phyloP scores from a whole-genome alignment of 2,888 invertebrate genomes.

The Chironomus tentans region DNA sequence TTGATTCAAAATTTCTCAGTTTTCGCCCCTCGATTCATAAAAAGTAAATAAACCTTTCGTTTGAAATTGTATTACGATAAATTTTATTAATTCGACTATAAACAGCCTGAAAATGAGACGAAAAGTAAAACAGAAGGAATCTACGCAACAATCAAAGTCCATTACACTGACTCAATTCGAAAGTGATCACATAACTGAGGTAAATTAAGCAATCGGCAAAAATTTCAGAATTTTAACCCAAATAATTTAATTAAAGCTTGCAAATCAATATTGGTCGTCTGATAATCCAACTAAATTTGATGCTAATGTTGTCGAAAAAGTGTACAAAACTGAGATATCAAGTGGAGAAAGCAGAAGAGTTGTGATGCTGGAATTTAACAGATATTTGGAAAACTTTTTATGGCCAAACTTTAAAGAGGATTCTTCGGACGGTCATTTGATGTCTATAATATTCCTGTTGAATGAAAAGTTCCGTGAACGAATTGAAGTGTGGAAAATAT shows the following conservation, averaged over 20 bases:
- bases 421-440: slow-evolving; percentile 78
- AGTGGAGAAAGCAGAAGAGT: slow-evolving; percentile 78
- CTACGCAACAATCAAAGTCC: neutral
- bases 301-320: slow-evolving; percentile 73
- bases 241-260: slow-evolving; percentile 59
- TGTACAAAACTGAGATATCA: slow-evolving; percentile 79
- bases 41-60: too few relatives aligned
- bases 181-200: slow-evolving; percentile 80
- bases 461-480: slow-evolving; percentile 98
- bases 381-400: slow-evolving; percentile 91
- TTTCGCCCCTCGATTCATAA: too few relatives aligned
- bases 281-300: slow-evolving; percentile 70
- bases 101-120: neutral
- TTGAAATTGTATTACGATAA: neutral
- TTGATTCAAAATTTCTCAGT: too few relatives aligned
- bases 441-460: slow-evolving; percentile 96
- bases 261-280: slow-evolving; percentile 88
- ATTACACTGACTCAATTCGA: slow-evolving; percentile 81
- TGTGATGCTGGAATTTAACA: slow-evolving; percentile 94
- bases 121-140: slow-evolving; percentile 2
- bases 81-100: neutral
- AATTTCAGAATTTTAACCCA: slow-evolving; percentile 34
- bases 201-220: slow-evolving; percentile 37
- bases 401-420: slow-evolving; percentile 88
- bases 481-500: slow-evolving; percentile 92